Evolutionary conservation across 2,797 vertebrate genomes (phyloP).

Genomic region (Balearica regulorum): DNA sequence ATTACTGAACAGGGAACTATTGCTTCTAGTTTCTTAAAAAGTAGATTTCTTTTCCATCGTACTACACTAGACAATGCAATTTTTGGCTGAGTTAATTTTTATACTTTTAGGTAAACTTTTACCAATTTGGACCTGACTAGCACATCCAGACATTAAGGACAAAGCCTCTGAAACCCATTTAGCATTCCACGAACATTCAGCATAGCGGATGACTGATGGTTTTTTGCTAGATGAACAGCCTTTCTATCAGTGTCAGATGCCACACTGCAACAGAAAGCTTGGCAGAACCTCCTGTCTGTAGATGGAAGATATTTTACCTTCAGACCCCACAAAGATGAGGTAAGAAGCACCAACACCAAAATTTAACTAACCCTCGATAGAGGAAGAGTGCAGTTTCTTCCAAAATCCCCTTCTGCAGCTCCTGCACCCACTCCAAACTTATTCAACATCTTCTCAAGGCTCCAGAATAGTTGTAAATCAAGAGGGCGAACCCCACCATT

Average conservation of each 20-base stretch:
- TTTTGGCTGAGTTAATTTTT: background rate
- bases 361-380: accelerated
- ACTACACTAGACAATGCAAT: no score
- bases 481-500: background rate
- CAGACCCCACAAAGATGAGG: background rate
- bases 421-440: background rate
- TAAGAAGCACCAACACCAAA: background rate
- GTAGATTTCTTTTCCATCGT: background rate
- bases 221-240: background rate
- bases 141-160: background rate
- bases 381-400: background rate
- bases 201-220: background rate
- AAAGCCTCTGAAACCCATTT: background rate
- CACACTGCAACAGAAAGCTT: background rate
- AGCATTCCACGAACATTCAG: background rate
- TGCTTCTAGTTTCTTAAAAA: background rate
- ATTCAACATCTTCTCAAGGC: background rate
- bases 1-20: accelerated
- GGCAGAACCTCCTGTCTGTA: background rate
- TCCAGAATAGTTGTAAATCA: background rate
- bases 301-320: background rate
- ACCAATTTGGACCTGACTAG: background rate
- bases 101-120: background rate
- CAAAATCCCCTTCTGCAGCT: background rate
- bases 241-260: background rate